These are phyloP conservation scores for Uria aalge DNA, from an alignment of 2,113 vertebrate genomes.

Conservation along the genomic window DNA sequence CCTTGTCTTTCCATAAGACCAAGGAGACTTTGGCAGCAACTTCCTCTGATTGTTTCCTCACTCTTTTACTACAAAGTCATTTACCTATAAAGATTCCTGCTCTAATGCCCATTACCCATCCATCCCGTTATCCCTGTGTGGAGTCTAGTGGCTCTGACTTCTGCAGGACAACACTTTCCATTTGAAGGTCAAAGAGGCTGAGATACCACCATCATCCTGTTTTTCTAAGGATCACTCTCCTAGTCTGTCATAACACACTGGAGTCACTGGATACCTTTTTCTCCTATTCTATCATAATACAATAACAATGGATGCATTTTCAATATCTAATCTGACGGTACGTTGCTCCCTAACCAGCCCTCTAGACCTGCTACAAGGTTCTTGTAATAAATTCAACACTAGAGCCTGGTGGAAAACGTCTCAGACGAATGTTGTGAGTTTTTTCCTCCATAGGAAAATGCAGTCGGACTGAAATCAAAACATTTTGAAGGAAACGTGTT, in stretches of 20 bases:
- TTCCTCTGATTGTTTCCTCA: not conserved
- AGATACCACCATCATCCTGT: not conserved
- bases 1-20: not conserved
- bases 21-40: not conserved
- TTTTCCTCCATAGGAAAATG: not conserved
- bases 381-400: not conserved
- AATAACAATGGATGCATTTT: not conserved
- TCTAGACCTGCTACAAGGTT: not conserved
- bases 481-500: slow-evolving; percentile 9
- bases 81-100: not conserved
- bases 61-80: not conserved
- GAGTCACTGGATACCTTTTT: not conserved
- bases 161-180: not conserved
- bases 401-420: rapidly evolving
- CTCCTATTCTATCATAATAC: not conserved
- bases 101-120: rapidly evolving
- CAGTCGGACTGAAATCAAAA: slow-evolving; percentile 36
- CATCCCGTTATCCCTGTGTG: rapidly evolving
- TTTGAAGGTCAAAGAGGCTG: not conserved
- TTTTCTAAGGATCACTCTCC: not conserved
- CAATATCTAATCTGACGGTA: not conserved
- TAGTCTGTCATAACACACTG: rapidly evolving
- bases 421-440: not conserved
- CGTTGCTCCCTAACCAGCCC: not conserved
- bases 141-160: not conserved